Evolutionary conservation across 2,888 invertebrate species (phyloP).

Genomic region (Drosophila anceps): DNA sequence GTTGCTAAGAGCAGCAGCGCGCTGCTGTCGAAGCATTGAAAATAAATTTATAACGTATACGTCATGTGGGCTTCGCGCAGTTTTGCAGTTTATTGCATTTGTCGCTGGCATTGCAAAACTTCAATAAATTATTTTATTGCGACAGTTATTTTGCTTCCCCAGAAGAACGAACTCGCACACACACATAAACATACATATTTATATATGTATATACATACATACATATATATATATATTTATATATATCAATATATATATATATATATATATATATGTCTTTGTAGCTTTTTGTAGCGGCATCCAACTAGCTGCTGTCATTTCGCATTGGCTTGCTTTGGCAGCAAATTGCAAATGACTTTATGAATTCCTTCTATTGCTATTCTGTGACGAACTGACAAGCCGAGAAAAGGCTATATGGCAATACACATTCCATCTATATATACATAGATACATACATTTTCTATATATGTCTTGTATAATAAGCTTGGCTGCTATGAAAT

Average conservation of each 20-base stretch:
- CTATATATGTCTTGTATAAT: conserved; percentile 19
- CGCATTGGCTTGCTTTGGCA: conserved; percentile 58
- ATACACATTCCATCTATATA: not conserved
- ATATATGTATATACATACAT: conserved; percentile 32
- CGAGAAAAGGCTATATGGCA: conserved; percentile 11
- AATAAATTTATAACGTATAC: conserved; percentile 80
- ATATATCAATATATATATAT: conserved; percentile 24
- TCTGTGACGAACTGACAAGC: conserved; percentile 36
- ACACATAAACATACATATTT: conserved; percentile 8
- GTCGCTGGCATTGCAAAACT: conserved; percentile 76
- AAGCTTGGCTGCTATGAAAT: conserved; percentile 51
- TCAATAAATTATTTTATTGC: conserved; percentile 84
- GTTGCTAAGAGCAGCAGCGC: conserved; percentile 65
- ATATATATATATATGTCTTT: conserved; percentile 20
- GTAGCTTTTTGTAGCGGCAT: not conserved
- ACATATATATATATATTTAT: conserved; percentile 20
- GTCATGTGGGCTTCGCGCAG: conserved; percentile 61
- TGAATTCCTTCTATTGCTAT: conserved; percentile 53
- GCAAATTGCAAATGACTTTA: conserved; percentile 79
- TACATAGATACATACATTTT: not conserved
- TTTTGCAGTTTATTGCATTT: conserved; percentile 75
- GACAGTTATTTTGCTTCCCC: conserved; percentile 73
- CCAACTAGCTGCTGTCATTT: conserved; percentile 56
- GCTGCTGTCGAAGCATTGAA: conserved; percentile 61
- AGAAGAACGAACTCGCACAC: conserved; percentile 57